Evolutionary conservation across 2,888 invertebrate species (phyloP).

Genomic region (Blastobasis lacticolella): DNA sequence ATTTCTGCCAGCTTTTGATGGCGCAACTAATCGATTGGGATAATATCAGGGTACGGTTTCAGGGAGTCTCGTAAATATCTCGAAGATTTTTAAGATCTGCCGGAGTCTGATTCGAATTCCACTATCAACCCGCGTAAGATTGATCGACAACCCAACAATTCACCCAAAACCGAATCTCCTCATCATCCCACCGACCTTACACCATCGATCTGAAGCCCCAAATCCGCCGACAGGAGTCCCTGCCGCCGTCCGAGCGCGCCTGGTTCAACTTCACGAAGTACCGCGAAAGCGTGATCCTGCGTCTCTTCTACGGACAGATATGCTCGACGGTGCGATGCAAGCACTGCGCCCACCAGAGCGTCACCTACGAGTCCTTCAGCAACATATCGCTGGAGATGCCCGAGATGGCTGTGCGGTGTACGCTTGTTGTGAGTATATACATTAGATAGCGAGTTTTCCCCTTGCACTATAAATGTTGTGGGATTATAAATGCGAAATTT

Average conservation of each 20-base stretch:
- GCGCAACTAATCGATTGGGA: too few species aligned
- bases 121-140: too few species aligned
- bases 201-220: too few species aligned
- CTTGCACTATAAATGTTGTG: not conserved
- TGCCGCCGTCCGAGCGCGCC: constrained; percentile 69
- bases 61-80: too few species aligned
- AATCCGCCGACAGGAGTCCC: constrained; percentile 37
- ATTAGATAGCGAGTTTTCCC: not conserved
- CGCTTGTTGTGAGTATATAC: constrained; percentile 70
- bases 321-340: constrained; percentile 86
- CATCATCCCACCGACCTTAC: too few species aligned
- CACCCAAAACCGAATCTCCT: too few species aligned
- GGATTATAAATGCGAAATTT: too few species aligned
- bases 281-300: constrained; percentile 81
- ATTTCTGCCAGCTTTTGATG: too few species aligned
- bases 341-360: constrained; percentile 82
- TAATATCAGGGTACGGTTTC: too few species aligned
- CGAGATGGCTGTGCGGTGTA: constrained; percentile 74
- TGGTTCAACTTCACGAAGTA: constrained; percentile 83
- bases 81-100: too few species aligned
- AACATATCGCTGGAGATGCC: constrained; percentile 88
- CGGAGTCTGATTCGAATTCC: too few species aligned
- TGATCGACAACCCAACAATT: too few species aligned
- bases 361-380: constrained; percentile 91
- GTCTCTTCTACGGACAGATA: constrained; percentile 90